Percentiles rank a stretch among this genome's conserved stretches.
These are phyloP conservation scores for Notolabrus celidotus DNA, from an alignment of 2,797 vertebrate species.

Conservation along the genomic window DNA sequence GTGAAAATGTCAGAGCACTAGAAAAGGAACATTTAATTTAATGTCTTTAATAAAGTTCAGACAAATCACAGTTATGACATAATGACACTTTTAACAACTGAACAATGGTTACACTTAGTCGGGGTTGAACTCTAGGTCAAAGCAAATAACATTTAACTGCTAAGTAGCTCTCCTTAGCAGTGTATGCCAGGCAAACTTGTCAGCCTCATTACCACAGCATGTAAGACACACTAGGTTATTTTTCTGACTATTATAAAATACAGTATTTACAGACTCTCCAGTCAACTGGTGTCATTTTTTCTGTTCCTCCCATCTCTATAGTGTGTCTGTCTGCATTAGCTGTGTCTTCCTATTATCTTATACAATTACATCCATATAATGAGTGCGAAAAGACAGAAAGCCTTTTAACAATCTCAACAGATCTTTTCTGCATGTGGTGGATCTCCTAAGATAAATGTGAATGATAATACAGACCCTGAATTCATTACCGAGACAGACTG, in stretches of 20 bases:
- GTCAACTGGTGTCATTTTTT: background rate
- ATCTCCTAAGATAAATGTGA: constrained; percentile 18
- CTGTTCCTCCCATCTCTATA: background rate
- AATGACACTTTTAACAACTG: constrained; percentile 13
- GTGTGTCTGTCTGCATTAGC: background rate
- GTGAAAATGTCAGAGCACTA: constrained; percentile 4
- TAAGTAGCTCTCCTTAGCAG: constrained; percentile 1
- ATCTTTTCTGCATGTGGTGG: constrained; percentile 4
- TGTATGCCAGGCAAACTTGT: constrained; percentile 3
- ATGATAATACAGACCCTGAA: constrained; percentile 13
- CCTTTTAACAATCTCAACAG: background rate
- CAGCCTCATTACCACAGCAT: background rate
- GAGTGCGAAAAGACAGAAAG: constrained; percentile 7
- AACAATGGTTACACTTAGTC: constrained; percentile 15
- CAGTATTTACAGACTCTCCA: background rate
- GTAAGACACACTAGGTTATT: background rate
- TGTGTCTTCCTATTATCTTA: background rate
- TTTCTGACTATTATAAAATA: background rate
- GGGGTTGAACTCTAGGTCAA: background rate
- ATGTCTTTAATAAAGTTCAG: background rate
- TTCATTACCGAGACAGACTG: constrained; percentile 30
- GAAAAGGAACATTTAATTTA: background rate
- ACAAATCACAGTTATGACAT: constrained; percentile 7
- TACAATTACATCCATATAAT: constrained; percentile 6
- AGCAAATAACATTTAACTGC: background rate